phyloP scores from a whole-genome alignment of 2,888 invertebrate genomes.

The Neoaliturus tenellus region DNA sequence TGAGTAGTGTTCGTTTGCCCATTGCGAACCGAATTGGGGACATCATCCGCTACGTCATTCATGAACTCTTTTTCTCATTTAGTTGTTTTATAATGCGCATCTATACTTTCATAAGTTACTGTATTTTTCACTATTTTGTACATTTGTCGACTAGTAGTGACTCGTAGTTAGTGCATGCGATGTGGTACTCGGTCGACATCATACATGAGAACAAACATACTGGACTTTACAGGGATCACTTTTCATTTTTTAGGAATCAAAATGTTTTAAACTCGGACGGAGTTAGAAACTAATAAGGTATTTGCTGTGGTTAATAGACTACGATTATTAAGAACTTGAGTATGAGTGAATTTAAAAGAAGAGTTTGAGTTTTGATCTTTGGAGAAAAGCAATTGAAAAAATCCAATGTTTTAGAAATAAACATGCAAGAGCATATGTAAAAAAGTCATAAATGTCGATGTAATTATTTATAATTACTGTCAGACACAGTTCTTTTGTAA shows the following conservation, averaged over 20 bases:
- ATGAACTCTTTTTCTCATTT: neutral
- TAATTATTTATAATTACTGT: neutral
- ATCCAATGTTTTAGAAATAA: too few relatives aligned
- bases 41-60: neutral
- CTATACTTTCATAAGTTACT: conserved; percentile 2
- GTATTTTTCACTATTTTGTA: conserved; percentile 48
- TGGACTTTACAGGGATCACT: conserved; percentile 12
- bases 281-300: neutral
- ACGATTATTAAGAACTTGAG: too few relatives aligned
- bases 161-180: neutral
- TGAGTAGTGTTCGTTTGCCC: too few relatives aligned
- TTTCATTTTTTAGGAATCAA: neutral
- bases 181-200: neutral
- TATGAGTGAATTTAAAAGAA: too few relatives aligned
- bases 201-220: neutral
- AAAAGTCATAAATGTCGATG: neutral
- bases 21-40: too few relatives aligned
- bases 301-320: too few relatives aligned
- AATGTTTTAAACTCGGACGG: neutral
- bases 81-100: conserved; percentile 29
- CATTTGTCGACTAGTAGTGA: conserved; percentile 19
- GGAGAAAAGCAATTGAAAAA: too few relatives aligned
- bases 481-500: conserved; percentile 20
- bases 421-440: neutral
- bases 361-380: too few relatives aligned